Evolutionary conservation across 2,113 vertebrate genomes (phyloP).

Genomic region (Monopterus albus): DNA sequence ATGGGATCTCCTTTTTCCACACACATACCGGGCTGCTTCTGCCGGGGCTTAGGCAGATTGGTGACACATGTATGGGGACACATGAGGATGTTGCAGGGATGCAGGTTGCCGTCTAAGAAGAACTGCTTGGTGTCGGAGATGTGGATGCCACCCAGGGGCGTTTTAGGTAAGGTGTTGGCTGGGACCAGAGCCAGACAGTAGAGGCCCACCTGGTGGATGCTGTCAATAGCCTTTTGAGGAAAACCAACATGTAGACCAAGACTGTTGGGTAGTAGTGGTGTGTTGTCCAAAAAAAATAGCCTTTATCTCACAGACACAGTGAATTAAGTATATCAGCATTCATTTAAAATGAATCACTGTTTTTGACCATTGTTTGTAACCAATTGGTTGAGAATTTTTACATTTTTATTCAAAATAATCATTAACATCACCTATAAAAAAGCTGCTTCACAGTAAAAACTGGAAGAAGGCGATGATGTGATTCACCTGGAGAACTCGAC

Average conservation of each 20-base stretch:
- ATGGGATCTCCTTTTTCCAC: too few species aligned
- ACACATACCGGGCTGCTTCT: constrained; percentile 93
- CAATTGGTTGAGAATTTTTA: too few species aligned
- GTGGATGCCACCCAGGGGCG: constrained; percentile 95
- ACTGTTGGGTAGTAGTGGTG: neutral
- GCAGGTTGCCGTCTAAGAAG: constrained; percentile 94
- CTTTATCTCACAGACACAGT: too few species aligned
- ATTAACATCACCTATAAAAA: neutral
- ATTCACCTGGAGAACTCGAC: constrained; percentile 92
- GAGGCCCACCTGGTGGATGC: constrained; percentile 97
- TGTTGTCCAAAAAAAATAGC: too few species aligned
- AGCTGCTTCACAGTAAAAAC: neutral
- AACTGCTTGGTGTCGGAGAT: constrained; percentile 96
- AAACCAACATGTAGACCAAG: neutral
- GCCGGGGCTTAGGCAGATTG: constrained; percentile 96
- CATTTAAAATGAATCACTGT: too few species aligned
- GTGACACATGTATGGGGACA: constrained; percentile 98
- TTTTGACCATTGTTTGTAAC: too few species aligned
- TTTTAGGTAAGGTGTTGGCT: constrained; percentile 97
- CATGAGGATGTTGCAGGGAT: constrained; percentile 98
- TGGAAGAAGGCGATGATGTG: neutral
- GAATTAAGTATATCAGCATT: too few species aligned
- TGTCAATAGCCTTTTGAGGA: constrained; percentile 91
- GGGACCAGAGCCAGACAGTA: constrained; percentile 97
- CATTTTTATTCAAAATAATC: neutral